Evolutionary conservation across 1,140 invertebrate genomes (phyloP).

Genomic region (Gonioctena quinquepunctata): DNA sequence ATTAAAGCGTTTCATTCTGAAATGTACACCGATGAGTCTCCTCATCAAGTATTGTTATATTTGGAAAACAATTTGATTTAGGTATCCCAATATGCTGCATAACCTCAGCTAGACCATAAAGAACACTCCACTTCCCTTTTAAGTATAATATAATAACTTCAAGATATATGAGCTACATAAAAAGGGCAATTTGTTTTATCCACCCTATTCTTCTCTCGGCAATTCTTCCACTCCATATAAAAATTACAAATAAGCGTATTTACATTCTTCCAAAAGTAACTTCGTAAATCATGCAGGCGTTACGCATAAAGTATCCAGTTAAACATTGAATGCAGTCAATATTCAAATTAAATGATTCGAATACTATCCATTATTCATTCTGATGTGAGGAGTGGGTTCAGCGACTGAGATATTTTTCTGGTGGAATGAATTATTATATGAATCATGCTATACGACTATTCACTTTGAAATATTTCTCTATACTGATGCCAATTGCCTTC

Average conservation of each 20-base stretch:
- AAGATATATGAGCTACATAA: conserved; percentile 15
- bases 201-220: conserved; percentile 12
- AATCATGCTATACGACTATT: no score
- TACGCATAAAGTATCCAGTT: neutral
- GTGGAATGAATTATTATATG: no score
- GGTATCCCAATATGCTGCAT: neutral
- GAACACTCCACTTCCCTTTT: neutral
- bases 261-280: conserved; percentile 9
- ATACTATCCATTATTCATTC: no score
- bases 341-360: neutral
- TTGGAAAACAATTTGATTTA: neutral
- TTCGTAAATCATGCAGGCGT: conserved; percentile 7
- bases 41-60: no score
- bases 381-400: no score
- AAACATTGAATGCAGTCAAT: no score
- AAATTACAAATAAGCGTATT: conserved; percentile 17
- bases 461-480: no score
- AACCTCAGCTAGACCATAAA: neutral
- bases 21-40: no score
- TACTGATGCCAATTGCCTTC: no score
- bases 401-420: no score
- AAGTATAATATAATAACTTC: conserved; percentile 18
- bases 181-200: conserved; percentile 17
- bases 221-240: conserved; percentile 18
- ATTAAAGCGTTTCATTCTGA: no score